Conservation (phyloP, 92 coral and sea anemone species). For the Paramuricea clavata region DNA sequence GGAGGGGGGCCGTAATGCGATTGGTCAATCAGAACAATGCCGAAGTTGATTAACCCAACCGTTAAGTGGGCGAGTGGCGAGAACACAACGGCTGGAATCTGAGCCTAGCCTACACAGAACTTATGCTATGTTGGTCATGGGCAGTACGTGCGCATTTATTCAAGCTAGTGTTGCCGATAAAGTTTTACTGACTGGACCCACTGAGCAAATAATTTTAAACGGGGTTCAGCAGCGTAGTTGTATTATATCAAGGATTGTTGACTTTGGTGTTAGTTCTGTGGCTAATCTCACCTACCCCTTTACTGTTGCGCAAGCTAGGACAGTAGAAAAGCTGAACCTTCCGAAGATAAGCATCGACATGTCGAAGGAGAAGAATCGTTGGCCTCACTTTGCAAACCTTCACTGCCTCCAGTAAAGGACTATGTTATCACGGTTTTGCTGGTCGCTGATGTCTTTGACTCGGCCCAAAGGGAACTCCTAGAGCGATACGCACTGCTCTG, state of each 20-base stretch:
- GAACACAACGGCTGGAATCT: too few relatives aligned
- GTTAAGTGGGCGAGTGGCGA: too few relatives aligned
- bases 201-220: conserved; percentile 52
- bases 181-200: conserved; percentile 63
- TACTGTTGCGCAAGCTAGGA: too few relatives aligned
- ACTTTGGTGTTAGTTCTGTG: too few relatives aligned
- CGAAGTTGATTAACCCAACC: too few relatives aligned
- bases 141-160: conserved; percentile 68
- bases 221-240: too few relatives aligned
- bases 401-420: conserved; percentile 55
- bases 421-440: conserved; percentile 54
- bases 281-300: too few relatives aligned
- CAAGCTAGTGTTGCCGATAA: conserved; percentile 46
- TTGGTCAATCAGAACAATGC: too few relatives aligned
- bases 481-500: not conserved
- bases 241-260: too few relatives aligned
- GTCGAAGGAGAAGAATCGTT: conserved; percentile 43
- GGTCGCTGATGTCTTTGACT: conserved; percentile 61
- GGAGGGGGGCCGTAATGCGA: too few relatives aligned
- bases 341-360: too few relatives aligned
- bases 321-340: too few relatives aligned
- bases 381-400: conserved; percentile 58
- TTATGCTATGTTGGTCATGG: conserved; percentile 58
- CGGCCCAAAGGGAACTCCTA: not conserved
- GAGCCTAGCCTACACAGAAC: conserved; percentile 59